Evolutionary conservation across 2,888 invertebrate species (phyloP), one percentile per base, ranked within the genome.

Genomic region (Drosophila paucipuncta): DNA sequence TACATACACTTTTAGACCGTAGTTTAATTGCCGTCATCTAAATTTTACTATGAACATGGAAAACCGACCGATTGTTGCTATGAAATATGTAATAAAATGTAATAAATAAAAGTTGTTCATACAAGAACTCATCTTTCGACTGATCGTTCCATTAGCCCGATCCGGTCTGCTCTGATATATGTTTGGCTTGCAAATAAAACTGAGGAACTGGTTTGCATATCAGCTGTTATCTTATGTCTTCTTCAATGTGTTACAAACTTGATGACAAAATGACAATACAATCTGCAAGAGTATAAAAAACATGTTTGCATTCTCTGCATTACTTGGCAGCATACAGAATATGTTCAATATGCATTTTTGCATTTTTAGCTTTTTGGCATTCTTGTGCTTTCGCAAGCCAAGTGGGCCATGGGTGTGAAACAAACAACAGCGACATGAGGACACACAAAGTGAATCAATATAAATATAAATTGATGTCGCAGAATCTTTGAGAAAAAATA

Each of bases 241-340:
- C 9, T 4, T 47, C 22, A 47, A 25, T 25, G 47, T 47, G 47
- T 25, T 25, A 2, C 47, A 16, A 25, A 9, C 22, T 25, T 25
- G 22, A 25, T 16, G 16, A 4, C 13, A 22, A 25, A 47, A 25
- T 25, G 9, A 2, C 4, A 16, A 16, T 16, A 25, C 22, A 4
- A 22, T 25, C 22, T 16, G 1, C 9, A 9, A 25, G 25, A 9
- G 25, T 16, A 25, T 1, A 18, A 31, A 16, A 16, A 47, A 37
- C n/a, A 58, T 68, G 74, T 78, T 75, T 74, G 78, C 72, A 85
- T 83, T 60, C 71, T 61, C 65, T 61, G 68, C 74, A 70, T 69
- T 80, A 74, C 68, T 85, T 83, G 86, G 77, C 89, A 74, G 60
- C 62, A 74, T 50, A 37, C 47, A 35, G 39, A 68, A 54, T 55